Evolutionary conservation across 2,888 invertebrate genomes (phyloP).

Genomic region (Argyra leucocephala): DNA sequence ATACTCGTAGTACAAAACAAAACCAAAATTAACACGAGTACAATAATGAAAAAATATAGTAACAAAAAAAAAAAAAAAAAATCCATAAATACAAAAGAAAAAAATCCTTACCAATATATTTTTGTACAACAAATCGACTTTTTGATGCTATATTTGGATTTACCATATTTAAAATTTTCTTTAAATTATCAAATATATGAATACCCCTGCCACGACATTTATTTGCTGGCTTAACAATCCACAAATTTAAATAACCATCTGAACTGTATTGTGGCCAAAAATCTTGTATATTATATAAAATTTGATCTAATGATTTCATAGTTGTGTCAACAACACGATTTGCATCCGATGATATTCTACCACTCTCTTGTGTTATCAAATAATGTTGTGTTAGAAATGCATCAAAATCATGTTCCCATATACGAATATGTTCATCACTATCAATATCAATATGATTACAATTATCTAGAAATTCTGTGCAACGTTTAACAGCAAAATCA

Average conservation of each 20-base stretch:
- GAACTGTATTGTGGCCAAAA: conserved; percentile 71
- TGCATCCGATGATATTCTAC: conserved; percentile 43
- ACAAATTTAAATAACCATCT: conserved; percentile 80
- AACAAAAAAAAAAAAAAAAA: conserved; percentile 8
- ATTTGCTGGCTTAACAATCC: conserved; percentile 93
- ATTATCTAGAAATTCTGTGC: conserved; percentile 65
- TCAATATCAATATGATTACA: conserved; percentile 68
- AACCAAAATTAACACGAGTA: background rate
- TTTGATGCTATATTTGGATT: conserved; percentile 58
- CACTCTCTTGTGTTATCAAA: conserved; percentile 56
- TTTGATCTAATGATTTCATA: conserved; percentile 46
- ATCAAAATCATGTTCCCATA: conserved; percentile 77
- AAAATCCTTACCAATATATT: conserved; percentile 71
- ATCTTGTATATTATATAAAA: conserved; percentile 56
- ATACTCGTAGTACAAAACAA: background rate
- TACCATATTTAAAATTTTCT: conserved; percentile 69
- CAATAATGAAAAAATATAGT: background rate
- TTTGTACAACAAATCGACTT: conserved; percentile 83
- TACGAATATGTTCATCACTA: conserved; percentile 45
- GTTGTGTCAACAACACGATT: conserved; percentile 32
- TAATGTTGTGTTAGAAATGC: conserved; percentile 65
- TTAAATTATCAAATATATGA: conserved; percentile 71
- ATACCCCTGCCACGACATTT: conserved; percentile 88
- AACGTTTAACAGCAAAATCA: conserved; percentile 71
- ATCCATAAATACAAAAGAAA: conserved; percentile 18